These are phyloP conservation scores for Cyclophora punctaria DNA, from an alignment of 2,888 invertebrate genomes.

Conservation along the genomic window DNA sequence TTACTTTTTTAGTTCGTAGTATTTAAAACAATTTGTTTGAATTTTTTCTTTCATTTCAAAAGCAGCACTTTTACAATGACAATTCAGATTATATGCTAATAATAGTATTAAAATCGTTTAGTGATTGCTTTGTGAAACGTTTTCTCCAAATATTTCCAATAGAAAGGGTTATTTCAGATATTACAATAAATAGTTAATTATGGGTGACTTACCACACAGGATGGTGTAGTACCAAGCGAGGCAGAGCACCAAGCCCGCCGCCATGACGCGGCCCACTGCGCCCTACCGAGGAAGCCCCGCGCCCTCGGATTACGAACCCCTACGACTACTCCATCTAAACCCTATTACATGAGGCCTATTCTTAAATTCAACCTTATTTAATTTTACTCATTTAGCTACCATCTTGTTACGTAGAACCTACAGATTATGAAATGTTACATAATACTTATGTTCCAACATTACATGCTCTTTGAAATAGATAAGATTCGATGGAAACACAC, in stretches of 20 bases:
- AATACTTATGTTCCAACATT: too few species aligned
- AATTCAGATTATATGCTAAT: too few species aligned
- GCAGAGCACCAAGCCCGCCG: slow-evolving; percentile 53
- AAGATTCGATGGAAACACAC: too few species aligned
- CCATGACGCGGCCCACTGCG: slow-evolving; percentile 43
- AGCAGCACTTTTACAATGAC: too few species aligned
- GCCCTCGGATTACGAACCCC: slow-evolving; percentile 51
- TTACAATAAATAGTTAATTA: background rate
- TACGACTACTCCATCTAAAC: slow-evolving; percentile 40
- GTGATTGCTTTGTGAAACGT: too few species aligned
- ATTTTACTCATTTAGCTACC: slow-evolving; percentile 11
- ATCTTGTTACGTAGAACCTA: too few species aligned
- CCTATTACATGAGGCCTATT: slow-evolving; percentile 31
- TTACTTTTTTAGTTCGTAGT: background rate
- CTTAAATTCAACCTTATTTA: slow-evolving; percentile 17
- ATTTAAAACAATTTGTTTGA: background rate
- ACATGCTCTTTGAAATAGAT: too few species aligned
- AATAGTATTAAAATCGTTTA: too few species aligned
- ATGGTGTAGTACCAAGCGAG: slow-evolving; percentile 65
- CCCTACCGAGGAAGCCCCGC: slow-evolving; percentile 43
- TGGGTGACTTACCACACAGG: slow-evolving; percentile 45
- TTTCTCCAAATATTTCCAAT: too few species aligned
- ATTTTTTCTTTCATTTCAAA: too few species aligned
- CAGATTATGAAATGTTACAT: too few species aligned
- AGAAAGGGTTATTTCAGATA: background rate